Evolutionary conservation across 92 coral and sea anemone species (phyloP).

Genomic region (Epizoanthus ramosus): DNA sequence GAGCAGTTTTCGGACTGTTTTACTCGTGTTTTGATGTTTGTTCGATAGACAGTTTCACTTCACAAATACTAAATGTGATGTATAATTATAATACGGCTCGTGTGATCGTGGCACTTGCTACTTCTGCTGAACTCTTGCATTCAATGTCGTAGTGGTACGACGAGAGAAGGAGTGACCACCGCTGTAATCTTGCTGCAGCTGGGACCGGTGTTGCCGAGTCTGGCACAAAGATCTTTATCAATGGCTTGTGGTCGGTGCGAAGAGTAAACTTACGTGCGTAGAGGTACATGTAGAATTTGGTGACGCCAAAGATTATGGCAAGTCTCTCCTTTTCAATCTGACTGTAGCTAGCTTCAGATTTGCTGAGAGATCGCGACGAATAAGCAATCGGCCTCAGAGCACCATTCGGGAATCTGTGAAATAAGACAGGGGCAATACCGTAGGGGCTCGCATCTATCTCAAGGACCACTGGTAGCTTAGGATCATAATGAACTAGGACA

Average conservation of each 20-base stretch:
- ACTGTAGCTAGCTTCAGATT: slow-evolving; percentile 64
- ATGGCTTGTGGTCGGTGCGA: slow-evolving; percentile 35
- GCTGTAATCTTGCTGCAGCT: slow-evolving; percentile 42
- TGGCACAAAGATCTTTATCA: slow-evolving; percentile 41
- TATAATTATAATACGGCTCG: too few relatives aligned
- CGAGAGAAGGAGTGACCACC: slow-evolving; percentile 31
- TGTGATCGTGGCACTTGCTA: slow-evolving; percentile 37
- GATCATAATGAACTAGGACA: slow-evolving; percentile 58
- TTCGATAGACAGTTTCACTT: too few relatives aligned
- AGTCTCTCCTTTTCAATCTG: slow-evolving; percentile 71
- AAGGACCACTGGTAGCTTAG: slow-evolving; percentile 54
- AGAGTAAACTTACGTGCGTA: slow-evolving; percentile 24
- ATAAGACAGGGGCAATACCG: slow-evolving; percentile 54
- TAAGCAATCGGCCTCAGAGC: slow-evolving; percentile 54
- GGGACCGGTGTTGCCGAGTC: slow-evolving; percentile 47
- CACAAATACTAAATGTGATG: too few relatives aligned
- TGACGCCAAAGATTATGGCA: slow-evolving; percentile 61
- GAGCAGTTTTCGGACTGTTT: too few relatives aligned
- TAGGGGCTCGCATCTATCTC: slow-evolving; percentile 62
- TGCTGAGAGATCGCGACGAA: slow-evolving; percentile 58
- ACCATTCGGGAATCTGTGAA: slow-evolving; percentile 54
- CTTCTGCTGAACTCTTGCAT: slow-evolving; percentile 30
- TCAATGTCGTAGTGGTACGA: slow-evolving; percentile 31
- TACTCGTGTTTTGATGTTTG: too few relatives aligned
- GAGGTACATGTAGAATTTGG: slow-evolving; percentile 62